Evolutionary conservation across 1,140 invertebrate species (phyloP).

Genomic region (Eupristina koningsbergeri): DNA sequence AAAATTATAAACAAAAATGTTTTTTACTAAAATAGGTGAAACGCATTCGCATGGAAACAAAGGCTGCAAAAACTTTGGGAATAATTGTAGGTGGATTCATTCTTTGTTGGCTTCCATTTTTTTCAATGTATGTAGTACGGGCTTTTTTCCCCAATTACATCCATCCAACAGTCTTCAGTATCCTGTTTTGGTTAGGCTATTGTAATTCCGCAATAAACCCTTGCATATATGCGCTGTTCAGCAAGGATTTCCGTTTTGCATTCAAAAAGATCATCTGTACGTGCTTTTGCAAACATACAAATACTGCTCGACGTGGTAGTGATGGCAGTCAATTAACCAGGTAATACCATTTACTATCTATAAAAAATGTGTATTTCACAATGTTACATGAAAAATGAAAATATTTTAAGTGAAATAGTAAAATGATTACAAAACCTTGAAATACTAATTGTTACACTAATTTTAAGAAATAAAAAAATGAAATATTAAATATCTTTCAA

Average conservation of each 20-base stretch:
- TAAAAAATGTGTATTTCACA: not conserved
- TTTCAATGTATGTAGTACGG: conserved; percentile 91
- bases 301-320: conserved; percentile 75
- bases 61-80: conserved; percentile 93
- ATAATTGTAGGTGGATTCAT: conserved; percentile 96
- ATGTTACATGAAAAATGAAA: too few relatives aligned
- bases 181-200: conserved; percentile 97
- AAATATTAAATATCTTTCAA: too few relatives aligned
- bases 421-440: too few relatives aligned
- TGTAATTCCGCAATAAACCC: conserved; percentile 97
- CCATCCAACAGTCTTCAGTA: conserved; percentile 86
- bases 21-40: conserved; percentile 75
- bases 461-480: too few relatives aligned
- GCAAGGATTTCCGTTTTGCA: conserved; percentile 92
- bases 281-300: conserved; percentile 78
- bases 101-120: conserved; percentile 95
- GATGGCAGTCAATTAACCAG: conserved; percentile 78
- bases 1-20: not conserved
- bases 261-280: conserved; percentile 93
- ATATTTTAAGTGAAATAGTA: too few relatives aligned
- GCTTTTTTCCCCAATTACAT: conserved; percentile 89
- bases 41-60: conserved; percentile 91
- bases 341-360: conserved; percentile 56
- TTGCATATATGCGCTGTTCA: conserved; percentile 92
- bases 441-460: too few relatives aligned